These are phyloP conservation scores for Hydropsyche tenuis DNA, from an alignment of 1,140 invertebrate species.

Conservation along the genomic window DNA sequence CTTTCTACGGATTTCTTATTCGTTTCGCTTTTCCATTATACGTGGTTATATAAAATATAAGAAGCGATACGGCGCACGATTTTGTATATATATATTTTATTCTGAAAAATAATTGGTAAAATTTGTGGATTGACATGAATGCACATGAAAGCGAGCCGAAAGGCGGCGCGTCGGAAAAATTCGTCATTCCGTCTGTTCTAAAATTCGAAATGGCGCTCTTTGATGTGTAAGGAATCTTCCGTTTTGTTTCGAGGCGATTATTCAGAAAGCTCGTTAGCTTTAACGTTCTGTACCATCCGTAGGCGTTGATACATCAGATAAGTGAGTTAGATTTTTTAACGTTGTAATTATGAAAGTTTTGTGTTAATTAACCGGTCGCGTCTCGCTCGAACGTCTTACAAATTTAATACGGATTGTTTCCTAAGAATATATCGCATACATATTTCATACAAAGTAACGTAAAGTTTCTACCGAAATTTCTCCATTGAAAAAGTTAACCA, in stretches of 20 bases:
- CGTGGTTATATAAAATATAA: too few species aligned
- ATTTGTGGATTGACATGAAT: conserved; percentile 22
- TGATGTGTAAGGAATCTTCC: conserved; percentile 13
- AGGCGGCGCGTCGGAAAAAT: neutral
- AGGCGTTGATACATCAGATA: conserved; percentile 24
- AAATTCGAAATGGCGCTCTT: conserved; percentile 9
- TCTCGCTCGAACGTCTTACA: neutral
- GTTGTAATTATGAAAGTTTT: conserved; percentile 26
- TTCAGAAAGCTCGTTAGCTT: conserved; percentile 27
- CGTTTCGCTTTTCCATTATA: neutral
- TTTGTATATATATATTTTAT: neutral
- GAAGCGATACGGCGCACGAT: neutral
- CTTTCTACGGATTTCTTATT: conserved; percentile 17
- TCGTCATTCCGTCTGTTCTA: neutral
- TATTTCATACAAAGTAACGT: too few species aligned
- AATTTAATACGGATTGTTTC: too few species aligned
- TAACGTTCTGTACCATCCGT: conserved; percentile 1
- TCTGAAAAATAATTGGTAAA: conserved; percentile 18
- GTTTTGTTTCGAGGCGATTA: conserved; percentile 9
- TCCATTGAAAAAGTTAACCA: too few species aligned
- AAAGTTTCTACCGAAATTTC: too few species aligned
- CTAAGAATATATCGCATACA: too few species aligned
- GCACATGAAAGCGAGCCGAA: neutral
- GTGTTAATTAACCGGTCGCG: neutral
- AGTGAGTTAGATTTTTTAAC: conserved; percentile 21